Evolutionary conservation across 2,888 invertebrate genomes (phyloP).

Genomic region (Polydrusus cervinus): DNA sequence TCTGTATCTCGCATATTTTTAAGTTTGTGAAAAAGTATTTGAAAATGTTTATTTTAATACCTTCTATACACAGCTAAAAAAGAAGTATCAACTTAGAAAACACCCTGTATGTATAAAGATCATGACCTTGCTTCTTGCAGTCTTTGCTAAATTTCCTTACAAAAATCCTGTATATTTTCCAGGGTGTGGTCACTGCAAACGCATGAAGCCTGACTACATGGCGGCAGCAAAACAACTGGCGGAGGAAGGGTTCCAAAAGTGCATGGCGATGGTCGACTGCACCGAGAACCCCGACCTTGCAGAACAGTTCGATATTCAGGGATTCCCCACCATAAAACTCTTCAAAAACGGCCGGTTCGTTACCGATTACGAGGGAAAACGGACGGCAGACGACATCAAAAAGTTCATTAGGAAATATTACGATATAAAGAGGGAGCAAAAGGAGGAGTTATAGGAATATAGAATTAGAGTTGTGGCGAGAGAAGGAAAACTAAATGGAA

Average conservation of each 20-base stretch:
- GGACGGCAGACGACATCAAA: constrained; percentile 75
- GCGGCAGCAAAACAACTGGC: constrained; percentile 74
- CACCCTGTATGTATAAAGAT: too few relatives aligned
- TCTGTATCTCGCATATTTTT: too few relatives aligned
- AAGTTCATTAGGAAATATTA: constrained; percentile 69
- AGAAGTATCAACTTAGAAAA: too few relatives aligned
- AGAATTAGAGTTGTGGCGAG: constrained; percentile 11
- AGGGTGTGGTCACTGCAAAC: constrained; percentile 85
- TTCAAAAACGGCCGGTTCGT: constrained; percentile 74
- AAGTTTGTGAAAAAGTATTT: too few relatives aligned
- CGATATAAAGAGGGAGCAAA: neutral
- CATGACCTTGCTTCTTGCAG: too few relatives aligned
- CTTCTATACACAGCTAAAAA: too few relatives aligned
- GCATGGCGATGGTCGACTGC: constrained; percentile 79
- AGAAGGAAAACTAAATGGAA: constrained; percentile 1
- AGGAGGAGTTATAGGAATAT: constrained; percentile 47
- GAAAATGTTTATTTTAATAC: too few relatives aligned
- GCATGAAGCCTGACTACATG: constrained; percentile 80
- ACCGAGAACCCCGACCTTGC: constrained; percentile 76
- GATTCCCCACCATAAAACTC: constrained; percentile 81
- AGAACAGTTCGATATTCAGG: constrained; percentile 76
- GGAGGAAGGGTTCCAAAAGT: constrained; percentile 66
- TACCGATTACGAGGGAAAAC: constrained; percentile 75
- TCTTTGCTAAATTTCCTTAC: too few relatives aligned
- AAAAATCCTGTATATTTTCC: constrained; percentile 54